phyloP scores from a whole-genome alignment of 1,140 invertebrate genomes.

The Bombus confusus region DNA sequence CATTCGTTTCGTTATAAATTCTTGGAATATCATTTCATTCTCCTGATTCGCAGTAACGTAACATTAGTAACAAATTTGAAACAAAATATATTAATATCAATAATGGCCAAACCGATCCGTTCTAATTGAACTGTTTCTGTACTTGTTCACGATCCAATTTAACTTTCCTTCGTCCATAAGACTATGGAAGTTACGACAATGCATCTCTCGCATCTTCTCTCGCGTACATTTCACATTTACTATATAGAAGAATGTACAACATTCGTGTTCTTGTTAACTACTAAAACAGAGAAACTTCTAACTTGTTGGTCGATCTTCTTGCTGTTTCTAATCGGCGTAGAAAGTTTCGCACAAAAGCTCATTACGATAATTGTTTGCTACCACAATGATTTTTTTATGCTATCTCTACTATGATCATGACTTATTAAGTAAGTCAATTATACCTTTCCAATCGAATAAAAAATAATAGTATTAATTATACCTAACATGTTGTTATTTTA shows the following conservation, averaged over 20 bases:
- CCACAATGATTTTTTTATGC: neutral
- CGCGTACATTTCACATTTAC: slow-evolving; percentile 13
- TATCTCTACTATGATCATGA: neutral
- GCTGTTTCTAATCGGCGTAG: neutral
- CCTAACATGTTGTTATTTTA: neutral
- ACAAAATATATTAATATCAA: neutral
- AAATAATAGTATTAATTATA: neutral
- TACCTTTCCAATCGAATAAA: neutral
- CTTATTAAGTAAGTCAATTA: neutral
- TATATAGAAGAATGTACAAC: neutral
- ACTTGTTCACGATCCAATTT: neutral
- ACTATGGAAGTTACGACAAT: neutral
- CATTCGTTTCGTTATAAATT: neutral
- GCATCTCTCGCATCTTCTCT: neutral
- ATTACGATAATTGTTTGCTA: neutral
- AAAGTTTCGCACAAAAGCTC: neutral
- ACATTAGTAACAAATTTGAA: neutral
- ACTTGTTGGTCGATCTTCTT: neutral
- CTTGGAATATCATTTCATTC: neutral
- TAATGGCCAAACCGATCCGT: neutral
- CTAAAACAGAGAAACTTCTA: neutral
- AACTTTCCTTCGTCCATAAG: neutral
- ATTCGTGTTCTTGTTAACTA: neutral
- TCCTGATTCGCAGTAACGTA: neutral
- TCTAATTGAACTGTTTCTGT: neutral